Evolutionary conservation across 2,797 vertebrate genomes (phyloP), one percentile per base, ranked within the genome.

Genomic region (Pseudochaenichthys georgianus): DNA sequence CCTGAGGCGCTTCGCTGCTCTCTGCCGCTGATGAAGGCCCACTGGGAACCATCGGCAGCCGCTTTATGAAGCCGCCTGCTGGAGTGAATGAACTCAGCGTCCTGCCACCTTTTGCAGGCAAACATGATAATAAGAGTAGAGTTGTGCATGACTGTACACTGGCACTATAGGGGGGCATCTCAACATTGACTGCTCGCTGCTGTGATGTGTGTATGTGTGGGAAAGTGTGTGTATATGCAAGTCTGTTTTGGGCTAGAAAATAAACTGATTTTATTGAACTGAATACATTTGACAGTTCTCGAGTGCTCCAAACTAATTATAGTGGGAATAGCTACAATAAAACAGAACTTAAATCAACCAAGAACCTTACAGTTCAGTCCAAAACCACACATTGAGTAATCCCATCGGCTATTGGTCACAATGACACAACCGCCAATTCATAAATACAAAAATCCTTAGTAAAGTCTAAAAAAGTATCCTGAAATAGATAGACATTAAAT

Each of bases 11-110:
- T 84, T 70, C 80, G 19, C 57, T 79, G 79, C 84, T 77, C 77
- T 68, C 52, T 46, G 65, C 62, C 21, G 47, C 77, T 89, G 87
- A 87, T 86, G 87, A 92, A 78, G 86, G 81, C 81, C 87, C 80
- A 78, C 66, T 84, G 91, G 85, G 90, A 87, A 73, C 88, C 79
- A 79, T 81, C 19, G 71, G 73, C 65, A 48, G 52, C 21, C 45
- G 28, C 70, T 88, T 89, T 87, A 92, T 90, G 85, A 87, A 92
- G 92, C 87, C 5, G 84, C 87, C 87, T 85, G 87, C 73, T 64
- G 54, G 70, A 74, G 67, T 70, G 83, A 86, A 88, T 82, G 83
- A 72, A 84, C 80, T 82, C 78, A 58, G 77, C 64, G 64, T 81
- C 81, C 70, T 31, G 54, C 74, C 81, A 84, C 83, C 61, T 88